Percentiles rank a stretch among this genome's conserved stretches.
Conservation (phyloP, 2,113 vertebrate species). For the Psittacula cyanocephala region DNA sequence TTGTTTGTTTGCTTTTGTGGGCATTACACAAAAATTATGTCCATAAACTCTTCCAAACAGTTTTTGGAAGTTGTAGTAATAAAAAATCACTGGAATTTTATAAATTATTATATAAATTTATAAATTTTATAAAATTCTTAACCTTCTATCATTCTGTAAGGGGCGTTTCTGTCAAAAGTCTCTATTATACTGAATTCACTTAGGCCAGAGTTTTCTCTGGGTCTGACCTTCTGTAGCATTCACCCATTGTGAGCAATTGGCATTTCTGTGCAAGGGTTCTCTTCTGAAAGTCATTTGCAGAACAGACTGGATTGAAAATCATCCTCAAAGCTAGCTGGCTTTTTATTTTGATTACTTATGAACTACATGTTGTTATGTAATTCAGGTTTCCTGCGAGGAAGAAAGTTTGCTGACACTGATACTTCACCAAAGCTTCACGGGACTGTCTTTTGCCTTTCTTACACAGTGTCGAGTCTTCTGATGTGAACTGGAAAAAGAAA, state of each 20-base stretch:
- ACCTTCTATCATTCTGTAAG: neutral
- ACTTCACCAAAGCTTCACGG: neutral
- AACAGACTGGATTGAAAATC: neutral
- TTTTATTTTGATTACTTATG: conserved; percentile 1
- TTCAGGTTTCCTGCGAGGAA: neutral
- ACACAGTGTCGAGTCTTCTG: conserved; percentile 90
- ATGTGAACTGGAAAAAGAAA: conserved; percentile 96
- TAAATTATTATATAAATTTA: neutral
- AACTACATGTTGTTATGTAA: neutral
- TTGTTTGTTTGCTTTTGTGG: neutral
- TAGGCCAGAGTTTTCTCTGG: neutral
- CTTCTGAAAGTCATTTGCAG: neutral
- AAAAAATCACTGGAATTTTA: neutral
- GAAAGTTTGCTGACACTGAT: neutral
- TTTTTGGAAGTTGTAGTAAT: neutral
- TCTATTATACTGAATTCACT: neutral
- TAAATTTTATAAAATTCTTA: neutral
- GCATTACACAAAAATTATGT: neutral
- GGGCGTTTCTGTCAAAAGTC: neutral
- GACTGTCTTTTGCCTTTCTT: neutral
- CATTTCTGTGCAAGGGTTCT: neutral
- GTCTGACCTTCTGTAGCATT: neutral
- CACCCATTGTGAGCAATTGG: neutral
- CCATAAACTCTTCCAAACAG: neutral
- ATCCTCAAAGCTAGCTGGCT: neutral